Percentiles rank a stretch among this genome's conserved stretches.
phyloP scores from a whole-genome alignment of 2,797 vertebrate species.

The Threskiornis aethiopicus region DNA sequence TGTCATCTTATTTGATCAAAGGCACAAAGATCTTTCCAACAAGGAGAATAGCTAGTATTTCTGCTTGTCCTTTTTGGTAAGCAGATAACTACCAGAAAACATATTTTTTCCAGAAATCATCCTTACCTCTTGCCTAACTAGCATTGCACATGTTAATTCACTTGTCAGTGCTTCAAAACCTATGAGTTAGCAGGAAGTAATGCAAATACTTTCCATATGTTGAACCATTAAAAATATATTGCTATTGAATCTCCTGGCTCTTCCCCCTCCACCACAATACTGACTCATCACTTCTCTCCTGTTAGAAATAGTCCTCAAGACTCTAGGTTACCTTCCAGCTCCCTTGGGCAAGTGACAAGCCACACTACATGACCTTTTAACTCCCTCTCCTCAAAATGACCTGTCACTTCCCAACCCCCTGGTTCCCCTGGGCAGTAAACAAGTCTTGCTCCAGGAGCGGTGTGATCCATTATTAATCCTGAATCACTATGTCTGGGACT shows the following conservation, averaged over 20 bases:
- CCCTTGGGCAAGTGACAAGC: neutral
- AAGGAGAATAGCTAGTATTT: neutral
- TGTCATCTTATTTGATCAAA: neutral
- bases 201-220: neutral
- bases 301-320: neutral
- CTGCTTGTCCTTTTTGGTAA: neutral
- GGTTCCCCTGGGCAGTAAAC: neutral
- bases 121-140: neutral
- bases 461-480: conserved; percentile 39
- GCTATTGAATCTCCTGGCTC: neutral
- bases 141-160: neutral
- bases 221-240: neutral
- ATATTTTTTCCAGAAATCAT: neutral
- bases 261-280: neutral
- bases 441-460: neutral
- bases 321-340: neutral
- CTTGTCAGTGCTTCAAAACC: neutral
- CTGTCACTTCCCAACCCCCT: neutral
- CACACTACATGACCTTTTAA: neutral
- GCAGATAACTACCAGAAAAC: neutral
- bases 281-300: neutral
- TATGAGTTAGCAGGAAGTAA: neutral
- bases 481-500: neutral
- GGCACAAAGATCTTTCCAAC: neutral
- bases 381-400: neutral